phyloP scores from a whole-genome alignment of 1,140 invertebrate genomes.

The Aricia agestis region DNA sequence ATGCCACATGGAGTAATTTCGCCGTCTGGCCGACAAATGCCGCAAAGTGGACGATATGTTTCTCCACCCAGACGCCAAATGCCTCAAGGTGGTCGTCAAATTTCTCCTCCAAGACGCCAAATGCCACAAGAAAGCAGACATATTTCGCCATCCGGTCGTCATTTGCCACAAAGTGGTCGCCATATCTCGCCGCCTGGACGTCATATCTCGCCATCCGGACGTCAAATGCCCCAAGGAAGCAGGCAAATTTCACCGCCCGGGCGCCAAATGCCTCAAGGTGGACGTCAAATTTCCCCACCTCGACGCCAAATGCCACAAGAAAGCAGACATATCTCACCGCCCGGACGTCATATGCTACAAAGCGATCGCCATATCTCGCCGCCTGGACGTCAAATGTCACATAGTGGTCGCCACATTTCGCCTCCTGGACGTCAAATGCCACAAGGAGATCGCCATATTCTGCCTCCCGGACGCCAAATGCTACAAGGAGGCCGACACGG shows the following conservation, averaged over 20 bases:
- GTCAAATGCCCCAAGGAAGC: not conserved
- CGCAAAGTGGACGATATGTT: conserved; percentile 19
- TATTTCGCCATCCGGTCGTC: not conserved
- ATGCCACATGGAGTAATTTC: conserved; percentile 19
- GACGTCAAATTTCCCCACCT: not conserved
- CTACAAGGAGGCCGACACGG: not conserved
- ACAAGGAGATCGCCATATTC: not conserved
- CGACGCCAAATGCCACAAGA: not conserved
- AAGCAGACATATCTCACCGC: not conserved
- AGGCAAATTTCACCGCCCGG: not conserved
- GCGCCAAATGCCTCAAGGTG: not conserved
- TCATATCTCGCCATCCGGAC: not conserved
- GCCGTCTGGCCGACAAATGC: not conserved
- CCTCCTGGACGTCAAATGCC: not conserved
- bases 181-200: not conserved
- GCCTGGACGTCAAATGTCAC: not conserved
- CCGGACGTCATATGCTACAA: not conserved
- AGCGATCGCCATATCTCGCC: too few species aligned
- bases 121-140: not conserved
- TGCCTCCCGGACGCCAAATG: not conserved
- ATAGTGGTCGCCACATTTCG: not conserved
- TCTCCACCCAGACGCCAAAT: conserved; percentile 20
- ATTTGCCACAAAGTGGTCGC: not conserved
- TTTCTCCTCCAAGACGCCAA: not conserved
- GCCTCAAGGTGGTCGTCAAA: not conserved